Percentiles rank a stretch among this genome's conserved stretches.
Evolutionary conservation across 2,888 invertebrate species (phyloP).

Genomic region (Pseudeuparius sepicola): DNA sequence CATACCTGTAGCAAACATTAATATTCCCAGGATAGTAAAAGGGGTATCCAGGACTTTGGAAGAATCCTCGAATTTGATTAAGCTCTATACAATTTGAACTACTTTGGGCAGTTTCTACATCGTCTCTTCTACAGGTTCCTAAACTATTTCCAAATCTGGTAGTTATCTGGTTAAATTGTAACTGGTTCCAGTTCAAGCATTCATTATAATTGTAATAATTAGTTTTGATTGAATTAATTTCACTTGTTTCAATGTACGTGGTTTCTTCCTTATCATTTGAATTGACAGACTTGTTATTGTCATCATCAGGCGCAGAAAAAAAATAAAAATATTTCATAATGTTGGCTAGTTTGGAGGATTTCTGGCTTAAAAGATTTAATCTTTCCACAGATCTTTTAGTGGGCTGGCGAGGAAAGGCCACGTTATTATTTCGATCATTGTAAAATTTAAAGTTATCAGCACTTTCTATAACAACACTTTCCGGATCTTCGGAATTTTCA

Average conservation of each 20-base stretch:
- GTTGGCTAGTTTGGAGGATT: not conserved
- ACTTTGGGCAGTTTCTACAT: conserved; percentile 2
- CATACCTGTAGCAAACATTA: conserved; percentile 41
- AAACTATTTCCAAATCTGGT: conserved; percentile 20
- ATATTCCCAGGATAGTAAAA: conserved; percentile 37
- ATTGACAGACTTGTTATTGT: conserved; percentile 16
- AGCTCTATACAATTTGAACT: conserved; percentile 32
- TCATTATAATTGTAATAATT: conserved; percentile 23
- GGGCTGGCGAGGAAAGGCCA: conserved; percentile 6
- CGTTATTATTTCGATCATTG: conserved; percentile 26
- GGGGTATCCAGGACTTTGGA: conserved; percentile 41
- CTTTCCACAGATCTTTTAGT: conserved; percentile 8
- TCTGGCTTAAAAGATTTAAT: conserved; percentile 1
- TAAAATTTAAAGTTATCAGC: conserved; percentile 9
- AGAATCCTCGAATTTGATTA: conserved; percentile 33
- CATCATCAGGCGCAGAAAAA: conserved; percentile 28
- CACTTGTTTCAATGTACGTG: conserved; percentile 30
- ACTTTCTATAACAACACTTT: too few species aligned
- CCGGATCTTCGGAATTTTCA: too few species aligned
- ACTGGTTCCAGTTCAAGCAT: conserved; percentile 26
- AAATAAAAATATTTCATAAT: conserved; percentile 31
- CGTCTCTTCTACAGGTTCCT: conserved; percentile 17
- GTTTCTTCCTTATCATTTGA: conserved; percentile 31
- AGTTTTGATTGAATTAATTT: conserved; percentile 23
- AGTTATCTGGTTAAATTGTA: conserved; percentile 22